Conservation (phyloP, 1,140 invertebrate genomes). For the Oscheius sp. region DNA sequence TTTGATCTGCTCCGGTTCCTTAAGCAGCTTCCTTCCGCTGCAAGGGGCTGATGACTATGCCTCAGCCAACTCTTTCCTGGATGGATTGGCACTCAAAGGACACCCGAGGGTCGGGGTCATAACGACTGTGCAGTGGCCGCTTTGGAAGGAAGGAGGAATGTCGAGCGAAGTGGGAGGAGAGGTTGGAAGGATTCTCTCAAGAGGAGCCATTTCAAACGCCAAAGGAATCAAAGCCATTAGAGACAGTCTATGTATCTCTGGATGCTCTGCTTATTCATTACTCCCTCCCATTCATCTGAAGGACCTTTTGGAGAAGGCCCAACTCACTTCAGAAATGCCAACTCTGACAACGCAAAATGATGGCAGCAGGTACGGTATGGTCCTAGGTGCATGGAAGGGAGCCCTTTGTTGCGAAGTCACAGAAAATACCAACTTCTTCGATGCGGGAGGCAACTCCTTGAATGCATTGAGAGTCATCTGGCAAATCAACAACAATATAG, state of each 20-base stretch:
- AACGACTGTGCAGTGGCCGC: constrained; percentile 43
- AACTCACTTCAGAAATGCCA: background rate
- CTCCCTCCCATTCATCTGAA: background rate
- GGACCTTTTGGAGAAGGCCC: background rate
- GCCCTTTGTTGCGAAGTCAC: constrained; percentile 7
- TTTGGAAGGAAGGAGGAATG: constrained; percentile 17
- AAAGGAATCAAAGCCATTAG: background rate
- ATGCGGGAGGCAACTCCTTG: constrained; percentile 50
- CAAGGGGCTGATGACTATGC: constrained; percentile 41
- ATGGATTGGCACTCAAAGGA: constrained; percentile 29
- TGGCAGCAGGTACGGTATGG: background rate
- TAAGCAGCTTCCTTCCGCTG: constrained; percentile 39
- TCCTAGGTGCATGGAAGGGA: constrained; percentile 29
- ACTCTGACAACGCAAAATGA: too few relatives aligned
- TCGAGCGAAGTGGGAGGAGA: background rate
- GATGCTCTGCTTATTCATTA: background rate
- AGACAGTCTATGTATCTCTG: background rate
- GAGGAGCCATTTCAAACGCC: background rate
- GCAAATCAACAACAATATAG: constrained; percentile 36
- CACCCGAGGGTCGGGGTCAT: constrained; percentile 20
- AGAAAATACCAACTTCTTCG: constrained; percentile 45
- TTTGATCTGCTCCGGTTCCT: constrained; percentile 43
- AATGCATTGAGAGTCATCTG: constrained; percentile 49
- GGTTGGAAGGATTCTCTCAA: background rate
- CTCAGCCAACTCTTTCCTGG: constrained; percentile 45